Percentiles rank a stretch among this genome's conserved stretches.
Evolutionary conservation across 2,888 invertebrate genomes (phyloP).

Genomic region (Lamellibrachia satsuma): DNA sequence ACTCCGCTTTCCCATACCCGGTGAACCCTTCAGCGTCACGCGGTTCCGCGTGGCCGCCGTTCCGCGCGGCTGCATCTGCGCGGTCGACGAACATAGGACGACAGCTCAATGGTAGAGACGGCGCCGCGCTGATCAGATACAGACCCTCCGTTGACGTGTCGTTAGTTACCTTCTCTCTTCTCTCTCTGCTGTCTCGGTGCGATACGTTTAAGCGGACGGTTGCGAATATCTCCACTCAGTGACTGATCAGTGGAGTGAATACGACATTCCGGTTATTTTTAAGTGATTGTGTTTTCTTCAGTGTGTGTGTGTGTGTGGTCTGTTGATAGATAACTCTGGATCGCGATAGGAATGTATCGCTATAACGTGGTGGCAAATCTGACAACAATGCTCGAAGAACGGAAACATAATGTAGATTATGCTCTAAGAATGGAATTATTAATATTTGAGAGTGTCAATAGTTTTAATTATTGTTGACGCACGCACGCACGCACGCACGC

Average conservation of each 20-base stretch:
- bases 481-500: not conserved
- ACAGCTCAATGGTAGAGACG: not conserved
- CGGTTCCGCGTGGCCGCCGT: not conserved
- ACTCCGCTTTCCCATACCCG: not conserved
- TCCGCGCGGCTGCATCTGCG: not conserved
- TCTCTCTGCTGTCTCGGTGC: not conserved
- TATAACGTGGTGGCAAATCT: not conserved
- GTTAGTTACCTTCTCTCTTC: slow-evolving; percentile 10
- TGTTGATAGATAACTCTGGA: not conserved
- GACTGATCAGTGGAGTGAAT: not conserved
- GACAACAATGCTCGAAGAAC: not conserved
- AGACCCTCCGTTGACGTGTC: not conserved
- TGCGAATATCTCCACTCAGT: not conserved
- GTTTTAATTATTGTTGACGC: not conserved
- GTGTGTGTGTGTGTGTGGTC: not conserved
- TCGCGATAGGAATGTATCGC: not conserved
- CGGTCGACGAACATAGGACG: not conserved
- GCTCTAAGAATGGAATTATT: not conserved
- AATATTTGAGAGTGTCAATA: not conserved
- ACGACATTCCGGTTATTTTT: not conserved
- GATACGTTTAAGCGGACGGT: not conserved
- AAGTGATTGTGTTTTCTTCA: not conserved
- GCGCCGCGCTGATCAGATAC: slow-evolving; percentile 1
- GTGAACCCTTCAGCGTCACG: not conserved
- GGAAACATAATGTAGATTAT: not conserved